A percentile compares a stretch with the other conserved stretches of the same genome.
Evolutionary conservation across 2,113 vertebrate genomes (phyloP).

Genomic region (Atlantisia rogersi): DNA sequence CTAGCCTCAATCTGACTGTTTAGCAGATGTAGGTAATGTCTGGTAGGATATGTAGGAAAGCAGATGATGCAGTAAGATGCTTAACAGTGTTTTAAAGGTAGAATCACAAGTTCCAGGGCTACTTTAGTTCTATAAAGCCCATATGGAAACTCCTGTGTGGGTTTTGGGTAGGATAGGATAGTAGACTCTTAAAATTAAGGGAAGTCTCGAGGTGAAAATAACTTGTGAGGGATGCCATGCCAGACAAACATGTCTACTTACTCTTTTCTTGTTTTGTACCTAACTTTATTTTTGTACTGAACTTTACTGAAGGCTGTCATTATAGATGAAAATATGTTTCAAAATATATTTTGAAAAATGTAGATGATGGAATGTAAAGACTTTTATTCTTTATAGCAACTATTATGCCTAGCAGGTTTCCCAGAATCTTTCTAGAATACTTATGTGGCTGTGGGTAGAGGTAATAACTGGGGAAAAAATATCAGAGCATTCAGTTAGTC

Average conservation of each 20-base stretch:
- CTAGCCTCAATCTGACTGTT: background rate
- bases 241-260: background rate
- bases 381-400: background rate
- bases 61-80: background rate
- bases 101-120: background rate
- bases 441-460: background rate
- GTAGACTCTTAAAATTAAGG: background rate
- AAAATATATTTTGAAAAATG: background rate
- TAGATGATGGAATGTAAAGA: background rate
- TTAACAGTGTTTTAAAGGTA: background rate
- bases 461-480: background rate
- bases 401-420: background rate
- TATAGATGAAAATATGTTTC: background rate
- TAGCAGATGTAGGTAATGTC: background rate
- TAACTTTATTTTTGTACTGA: background rate
- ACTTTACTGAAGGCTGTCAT: background rate
- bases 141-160: rapidly evolving
- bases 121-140: background rate
- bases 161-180: background rate
- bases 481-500: background rate
- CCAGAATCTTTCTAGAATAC: background rate
- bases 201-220: background rate
- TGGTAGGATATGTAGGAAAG: background rate
- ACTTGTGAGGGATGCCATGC: background rate
- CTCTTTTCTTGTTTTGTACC: background rate